phyloP scores from a whole-genome alignment of 2,888 invertebrate genomes.

The Lydus trimaculatus region DNA sequence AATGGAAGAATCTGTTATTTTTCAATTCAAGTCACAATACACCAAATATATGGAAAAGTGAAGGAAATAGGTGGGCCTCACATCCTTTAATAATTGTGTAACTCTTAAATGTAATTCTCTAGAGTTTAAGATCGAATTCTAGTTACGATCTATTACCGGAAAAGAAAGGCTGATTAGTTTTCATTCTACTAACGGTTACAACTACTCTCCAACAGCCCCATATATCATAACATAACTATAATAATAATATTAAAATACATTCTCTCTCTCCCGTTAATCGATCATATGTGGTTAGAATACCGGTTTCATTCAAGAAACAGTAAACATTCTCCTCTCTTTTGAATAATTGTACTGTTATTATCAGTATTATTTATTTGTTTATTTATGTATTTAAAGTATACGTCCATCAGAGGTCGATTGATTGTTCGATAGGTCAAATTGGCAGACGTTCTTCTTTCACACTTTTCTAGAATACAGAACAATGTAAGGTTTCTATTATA shows the following conservation, averaged over 20 bases:
- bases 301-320: slow-evolving; percentile 26
- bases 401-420: background rate
- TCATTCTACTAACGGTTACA: slow-evolving; percentile 21
- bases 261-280: slow-evolving; percentile 31
- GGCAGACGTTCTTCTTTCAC: background rate
- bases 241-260: slow-evolving; percentile 26
- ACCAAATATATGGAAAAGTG: background rate
- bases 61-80: background rate
- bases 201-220: slow-evolving; percentile 28
- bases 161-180: slow-evolving; percentile 30
- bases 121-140: background rate
- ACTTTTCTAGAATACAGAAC: background rate
- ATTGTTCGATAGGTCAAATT: slow-evolving; percentile 10
- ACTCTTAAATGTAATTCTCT: background rate
- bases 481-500: background rate
- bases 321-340: slow-evolving; percentile 22
- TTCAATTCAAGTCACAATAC: background rate
- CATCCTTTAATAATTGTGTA: background rate
- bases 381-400: background rate
- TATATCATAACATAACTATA: background rate
- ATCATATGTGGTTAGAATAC: slow-evolving; percentile 39
- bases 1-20: too few relatives aligned
- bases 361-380: slow-evolving; percentile 25
- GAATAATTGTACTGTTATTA: slow-evolving; percentile 38
- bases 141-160: slow-evolving; percentile 12